These are phyloP conservation scores for Atractosteus spatula DNA, from an alignment of 2,113 vertebrate species.

Conservation along the genomic window DNA sequence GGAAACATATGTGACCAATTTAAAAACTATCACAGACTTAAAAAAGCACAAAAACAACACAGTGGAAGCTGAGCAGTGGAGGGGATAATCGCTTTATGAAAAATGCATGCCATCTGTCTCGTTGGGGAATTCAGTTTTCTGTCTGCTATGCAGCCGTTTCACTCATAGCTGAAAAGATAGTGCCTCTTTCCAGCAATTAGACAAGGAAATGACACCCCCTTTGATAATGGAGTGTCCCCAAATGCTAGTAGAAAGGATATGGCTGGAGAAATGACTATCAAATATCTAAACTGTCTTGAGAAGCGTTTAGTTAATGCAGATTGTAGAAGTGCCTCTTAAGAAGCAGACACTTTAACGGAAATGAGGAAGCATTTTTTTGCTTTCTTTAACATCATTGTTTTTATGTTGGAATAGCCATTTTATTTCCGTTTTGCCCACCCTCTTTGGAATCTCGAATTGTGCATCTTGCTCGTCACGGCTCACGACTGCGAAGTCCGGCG, in stretches of 20 bases:
- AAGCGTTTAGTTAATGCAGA: constrained; percentile 20
- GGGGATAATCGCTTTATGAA: constrained; percentile 61
- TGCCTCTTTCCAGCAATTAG: constrained; percentile 31
- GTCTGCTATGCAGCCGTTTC: constrained; percentile 35
- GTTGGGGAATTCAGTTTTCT: constrained; percentile 40
- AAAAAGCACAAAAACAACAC: not conserved
- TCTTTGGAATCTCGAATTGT: no score
- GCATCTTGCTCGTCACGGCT: no score
- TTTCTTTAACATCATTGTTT: no score
- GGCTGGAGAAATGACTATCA: not conserved
- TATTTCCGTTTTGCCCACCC: no score
- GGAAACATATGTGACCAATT: constrained; percentile 42
- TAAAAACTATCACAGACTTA: constrained; percentile 42
- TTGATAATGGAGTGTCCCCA: not conserved
- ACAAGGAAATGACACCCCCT: constrained; percentile 10
- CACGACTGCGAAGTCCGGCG: no score
- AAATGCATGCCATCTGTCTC: constrained; percentile 55
- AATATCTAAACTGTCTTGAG: not conserved
- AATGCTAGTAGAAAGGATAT: not conserved
- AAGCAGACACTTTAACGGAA: no score
- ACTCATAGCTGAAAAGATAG: not conserved
- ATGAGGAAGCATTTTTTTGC: no score
- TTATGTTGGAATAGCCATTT: no score
- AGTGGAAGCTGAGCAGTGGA: constrained; percentile 38
- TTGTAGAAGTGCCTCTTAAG: not conserved